phyloP scores from a whole-genome alignment of 1,140 invertebrate genomes.

The Caenorhabditis inopinata region DNA sequence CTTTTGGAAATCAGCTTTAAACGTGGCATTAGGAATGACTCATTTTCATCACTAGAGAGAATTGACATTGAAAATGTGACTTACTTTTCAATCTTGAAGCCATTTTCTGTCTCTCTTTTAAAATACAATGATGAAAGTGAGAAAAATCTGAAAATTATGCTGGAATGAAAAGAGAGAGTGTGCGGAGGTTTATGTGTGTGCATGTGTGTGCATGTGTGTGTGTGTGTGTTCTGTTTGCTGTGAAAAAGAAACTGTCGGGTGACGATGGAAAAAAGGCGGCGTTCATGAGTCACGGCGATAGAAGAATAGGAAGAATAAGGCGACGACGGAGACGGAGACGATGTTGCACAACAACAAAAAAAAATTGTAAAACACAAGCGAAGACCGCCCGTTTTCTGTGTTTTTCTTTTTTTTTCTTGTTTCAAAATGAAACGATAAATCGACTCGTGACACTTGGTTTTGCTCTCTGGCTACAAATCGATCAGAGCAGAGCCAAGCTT shows the following conservation, averaged over 20 bases:
- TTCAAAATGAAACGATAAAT: too few relatives aligned
- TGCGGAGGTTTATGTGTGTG: neutral
- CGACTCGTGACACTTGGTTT: neutral
- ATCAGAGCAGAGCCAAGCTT: too few relatives aligned
- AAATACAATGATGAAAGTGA: neutral
- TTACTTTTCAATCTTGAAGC: conserved; percentile 16
- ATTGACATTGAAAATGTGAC: neutral
- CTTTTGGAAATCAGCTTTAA: too few relatives aligned
- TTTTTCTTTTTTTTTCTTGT: neutral
- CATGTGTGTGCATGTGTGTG: neutral
- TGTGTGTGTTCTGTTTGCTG: neutral
- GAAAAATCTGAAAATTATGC: neutral
- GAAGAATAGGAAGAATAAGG: neutral
- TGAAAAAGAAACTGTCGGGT: neutral
- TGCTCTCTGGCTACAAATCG: too few relatives aligned
- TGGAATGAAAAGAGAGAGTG: neutral
- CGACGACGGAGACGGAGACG: neutral
- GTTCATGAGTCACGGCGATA: neutral
- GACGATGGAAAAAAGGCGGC: neutral
- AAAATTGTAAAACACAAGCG: conserved; percentile 2
- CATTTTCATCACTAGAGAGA: too few relatives aligned
- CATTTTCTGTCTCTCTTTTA: neutral
- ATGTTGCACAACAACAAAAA: neutral
- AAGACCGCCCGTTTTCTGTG: neutral
- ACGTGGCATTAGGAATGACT: too few relatives aligned